Conservation (phyloP, 1,140 invertebrate species). For the Cheumatopsyche charites region DNA sequence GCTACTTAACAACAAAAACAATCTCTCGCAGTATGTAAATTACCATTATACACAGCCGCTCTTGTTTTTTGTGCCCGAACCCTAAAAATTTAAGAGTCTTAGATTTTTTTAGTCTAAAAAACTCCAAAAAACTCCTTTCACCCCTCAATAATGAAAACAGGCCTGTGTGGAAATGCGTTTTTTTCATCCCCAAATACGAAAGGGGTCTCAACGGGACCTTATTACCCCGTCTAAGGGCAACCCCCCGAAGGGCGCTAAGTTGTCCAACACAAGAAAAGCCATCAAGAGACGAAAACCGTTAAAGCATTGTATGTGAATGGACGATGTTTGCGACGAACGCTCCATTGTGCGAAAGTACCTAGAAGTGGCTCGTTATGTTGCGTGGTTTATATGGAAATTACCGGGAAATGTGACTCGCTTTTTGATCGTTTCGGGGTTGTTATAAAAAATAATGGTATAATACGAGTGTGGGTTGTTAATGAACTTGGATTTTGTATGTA, state of each 20-base stretch:
- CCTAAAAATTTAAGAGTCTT: conserved; percentile 12
- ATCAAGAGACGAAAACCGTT: conserved; percentile 38
- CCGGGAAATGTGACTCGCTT: conserved; percentile 32
- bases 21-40: conserved; percentile 21
- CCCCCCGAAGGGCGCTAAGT: conserved; percentile 44
- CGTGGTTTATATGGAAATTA: conserved; percentile 4
- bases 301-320: conserved; percentile 42
- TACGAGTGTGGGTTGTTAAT: no score
- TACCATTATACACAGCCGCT: conserved; percentile 32
- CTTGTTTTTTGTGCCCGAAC: conserved; percentile 32
- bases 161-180: not conserved
- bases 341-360: conserved; percentile 27
- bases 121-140: conserved; percentile 21
- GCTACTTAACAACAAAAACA: no score
- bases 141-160: not conserved
- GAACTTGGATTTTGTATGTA: not conserved
- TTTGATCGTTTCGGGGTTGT: conserved; percentile 13
- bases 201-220: conserved; percentile 34
- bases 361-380: conserved; percentile 38
- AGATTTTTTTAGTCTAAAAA: conserved; percentile 22
- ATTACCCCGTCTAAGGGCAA: conserved; percentile 18
- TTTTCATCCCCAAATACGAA: not conserved
- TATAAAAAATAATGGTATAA: not conserved
- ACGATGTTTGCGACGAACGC: conserved; percentile 30
- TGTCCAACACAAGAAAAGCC: conserved; percentile 16